phyloP scores from a whole-genome alignment of 2,888 invertebrate species.

The Agonopterix heracliana region DNA sequence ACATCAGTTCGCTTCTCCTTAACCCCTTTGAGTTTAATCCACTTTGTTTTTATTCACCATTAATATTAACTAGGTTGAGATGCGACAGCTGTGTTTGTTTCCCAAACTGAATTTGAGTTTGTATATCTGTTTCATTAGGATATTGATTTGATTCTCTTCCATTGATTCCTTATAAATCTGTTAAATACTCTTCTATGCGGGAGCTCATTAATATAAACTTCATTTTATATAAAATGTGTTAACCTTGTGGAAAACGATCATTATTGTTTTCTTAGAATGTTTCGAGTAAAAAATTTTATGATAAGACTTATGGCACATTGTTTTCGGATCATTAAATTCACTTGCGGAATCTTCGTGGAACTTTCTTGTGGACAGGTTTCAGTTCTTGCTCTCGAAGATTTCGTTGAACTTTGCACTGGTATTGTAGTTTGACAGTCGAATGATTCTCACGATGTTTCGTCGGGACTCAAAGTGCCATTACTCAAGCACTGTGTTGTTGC shows the following conservation, averaged over 20 bases:
- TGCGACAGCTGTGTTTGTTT: background rate
- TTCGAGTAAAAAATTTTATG: no score
- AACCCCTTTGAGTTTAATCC: constrained; percentile 6
- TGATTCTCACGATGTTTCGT: constrained; percentile 44
- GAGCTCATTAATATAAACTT: no score
- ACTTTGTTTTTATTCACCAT: constrained; percentile 3
- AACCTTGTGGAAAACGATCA: no score
- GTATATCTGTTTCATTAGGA: no score
- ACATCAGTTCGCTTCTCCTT: constrained; percentile 10
- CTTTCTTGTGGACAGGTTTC: background rate
- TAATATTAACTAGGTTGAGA: constrained; percentile 4
- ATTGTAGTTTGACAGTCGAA: constrained; percentile 27
- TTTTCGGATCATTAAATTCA: constrained; percentile 2
- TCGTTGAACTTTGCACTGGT: constrained; percentile 30
- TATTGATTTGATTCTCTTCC: no score
- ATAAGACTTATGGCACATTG: no score
- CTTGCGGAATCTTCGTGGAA: constrained; percentile 3
- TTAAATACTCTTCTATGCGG: no score
- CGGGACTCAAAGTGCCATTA: constrained; percentile 32
- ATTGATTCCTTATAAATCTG: no score
- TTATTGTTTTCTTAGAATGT: no score
- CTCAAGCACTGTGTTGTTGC: constrained; percentile 40
- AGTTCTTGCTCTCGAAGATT: constrained; percentile 26
- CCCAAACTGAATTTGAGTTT: no score
- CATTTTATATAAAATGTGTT: no score